Evolutionary conservation across 2,797 vertebrate species (phyloP), one percentile per base, ranked within the genome.

Genomic region (Glossophaga mutica): DNA sequence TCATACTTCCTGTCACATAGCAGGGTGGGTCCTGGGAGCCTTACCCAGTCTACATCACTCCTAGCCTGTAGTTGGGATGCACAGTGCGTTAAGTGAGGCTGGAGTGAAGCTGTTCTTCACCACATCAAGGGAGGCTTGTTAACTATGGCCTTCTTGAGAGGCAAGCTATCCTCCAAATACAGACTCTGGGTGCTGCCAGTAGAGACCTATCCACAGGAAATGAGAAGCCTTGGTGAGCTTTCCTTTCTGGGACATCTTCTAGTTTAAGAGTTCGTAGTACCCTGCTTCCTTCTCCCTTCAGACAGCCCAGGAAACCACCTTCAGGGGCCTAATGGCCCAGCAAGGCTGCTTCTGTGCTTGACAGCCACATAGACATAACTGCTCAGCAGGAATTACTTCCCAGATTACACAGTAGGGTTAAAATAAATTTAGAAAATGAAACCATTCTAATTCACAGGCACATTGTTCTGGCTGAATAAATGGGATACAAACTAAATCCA

Each of bases 371-470:
- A 78, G 77, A n/a, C 32, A 29, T 42, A 48, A 65, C 32, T 91
- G 44, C 46, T 46, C 44, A 44, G 50, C 26, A 68, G 21, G 83
- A 16, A 76, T 86, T 65, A 83, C 67, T 78, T 91, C 90, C n/a
- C 86, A 91, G 62, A 74, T 42, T 94, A 46, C 34, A 88, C 18
- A 85, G 39, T 21, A 57, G 50, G 55, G 65, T 46, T 55, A 67
- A 92, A 90, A 85, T 37, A 71, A 37, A 90, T 73, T 82, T 82
- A 78, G 79, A 93, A 96, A 84, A 82, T 74, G 65, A 97, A 96
- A 79, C 32, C 48, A 59, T 32, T 55, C 39, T 83, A 78, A 92
- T 90, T 92, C 92, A 44, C 22, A 94, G 71, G 42, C 71, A 83
- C 15, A 34, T 76, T 70, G 44, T 19, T 87, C 37, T 95, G 84